Evolutionary conservation across 2,113 vertebrate genomes (phyloP).

Genomic region (Oxyruncus cristatus): DNA sequence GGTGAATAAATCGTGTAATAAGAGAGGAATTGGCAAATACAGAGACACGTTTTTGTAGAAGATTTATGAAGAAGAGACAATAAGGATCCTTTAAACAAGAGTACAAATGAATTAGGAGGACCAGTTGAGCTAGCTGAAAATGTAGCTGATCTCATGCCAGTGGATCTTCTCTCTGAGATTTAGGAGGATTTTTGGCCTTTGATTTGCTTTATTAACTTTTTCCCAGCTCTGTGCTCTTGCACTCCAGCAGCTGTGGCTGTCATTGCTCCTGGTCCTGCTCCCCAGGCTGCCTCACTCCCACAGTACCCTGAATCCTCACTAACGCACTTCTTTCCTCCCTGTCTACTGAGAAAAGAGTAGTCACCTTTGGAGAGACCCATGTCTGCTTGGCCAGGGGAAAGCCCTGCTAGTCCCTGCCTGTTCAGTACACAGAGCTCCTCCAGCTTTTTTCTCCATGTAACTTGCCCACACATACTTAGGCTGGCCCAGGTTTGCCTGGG

Average conservation of each 20-base stretch:
- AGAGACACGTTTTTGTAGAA: not conserved
- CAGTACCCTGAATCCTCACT: not conserved
- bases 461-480: accelerated
- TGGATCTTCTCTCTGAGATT: not conserved
- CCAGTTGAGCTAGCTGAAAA: not conserved
- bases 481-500: accelerated
- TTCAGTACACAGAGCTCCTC: not conserved
- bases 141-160: not conserved
- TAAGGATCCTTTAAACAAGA: not conserved
- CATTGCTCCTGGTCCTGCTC: not conserved
- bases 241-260: not conserved
- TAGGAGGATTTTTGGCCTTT: not conserved
- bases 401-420: not conserved
- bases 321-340: accelerated
- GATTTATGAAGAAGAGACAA: not conserved
- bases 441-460: not conserved
- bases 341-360: accelerated
- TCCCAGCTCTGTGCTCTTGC: not conserved
- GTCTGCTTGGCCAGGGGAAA: not conserved
- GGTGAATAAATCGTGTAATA: not conserved
- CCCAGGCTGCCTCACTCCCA: not conserved
- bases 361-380: not conserved
- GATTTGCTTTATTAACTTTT: not conserved
- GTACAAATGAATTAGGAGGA: not conserved
- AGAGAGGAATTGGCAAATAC: not conserved